phyloP scores from a whole-genome alignment of 1,140 invertebrate species.

The Pseudomyrmex cubaensis region DNA sequence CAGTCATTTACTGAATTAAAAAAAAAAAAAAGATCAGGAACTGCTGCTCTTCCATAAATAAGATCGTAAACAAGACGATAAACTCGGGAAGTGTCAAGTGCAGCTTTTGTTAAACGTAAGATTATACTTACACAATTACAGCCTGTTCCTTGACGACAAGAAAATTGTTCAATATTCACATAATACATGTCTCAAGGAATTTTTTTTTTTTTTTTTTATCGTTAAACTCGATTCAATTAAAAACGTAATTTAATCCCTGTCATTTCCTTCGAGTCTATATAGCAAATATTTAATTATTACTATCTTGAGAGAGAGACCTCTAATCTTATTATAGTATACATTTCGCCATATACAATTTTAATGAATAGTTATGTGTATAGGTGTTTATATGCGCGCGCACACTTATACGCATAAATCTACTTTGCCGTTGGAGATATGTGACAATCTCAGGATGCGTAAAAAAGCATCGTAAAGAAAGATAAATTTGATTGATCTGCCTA shows the following conservation, averaged over 20 bases:
- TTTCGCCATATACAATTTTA: conserved; percentile 71
- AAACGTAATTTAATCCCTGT: conserved; percentile 68
- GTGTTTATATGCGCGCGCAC: conserved; percentile 44
- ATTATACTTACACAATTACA: conserved; percentile 64
- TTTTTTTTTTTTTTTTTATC: conserved; percentile 59
- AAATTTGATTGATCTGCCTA: conserved; percentile 60
- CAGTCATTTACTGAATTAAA: conserved; percentile 64
- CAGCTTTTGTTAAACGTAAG: conserved; percentile 54
- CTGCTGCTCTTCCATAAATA: conserved; percentile 63
- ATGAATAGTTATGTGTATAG: conserved; percentile 58
- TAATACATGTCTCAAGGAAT: conserved; percentile 51
- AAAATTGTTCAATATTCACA: conserved; percentile 66
- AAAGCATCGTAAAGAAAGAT: conserved; percentile 72
- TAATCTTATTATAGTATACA: conserved; percentile 65
- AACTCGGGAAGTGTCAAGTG: conserved; percentile 65
- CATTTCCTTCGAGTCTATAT: conserved; percentile 63
- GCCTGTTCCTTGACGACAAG: conserved; percentile 52
- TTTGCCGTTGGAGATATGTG: conserved; percentile 77
- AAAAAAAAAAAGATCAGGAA: conserved; percentile 63
- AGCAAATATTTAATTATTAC: conserved; percentile 65
- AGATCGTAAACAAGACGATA: conserved; percentile 56
- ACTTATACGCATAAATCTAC: conserved; percentile 61
- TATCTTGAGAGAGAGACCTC: conserved; percentile 44
- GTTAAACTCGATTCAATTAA: conserved; percentile 38
- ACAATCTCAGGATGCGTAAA: conserved; percentile 74